Evolutionary conservation across 2,113 vertebrate genomes (phyloP), one percentile per base, ranked within the genome.

Genomic region (Channa maculata): DNA sequence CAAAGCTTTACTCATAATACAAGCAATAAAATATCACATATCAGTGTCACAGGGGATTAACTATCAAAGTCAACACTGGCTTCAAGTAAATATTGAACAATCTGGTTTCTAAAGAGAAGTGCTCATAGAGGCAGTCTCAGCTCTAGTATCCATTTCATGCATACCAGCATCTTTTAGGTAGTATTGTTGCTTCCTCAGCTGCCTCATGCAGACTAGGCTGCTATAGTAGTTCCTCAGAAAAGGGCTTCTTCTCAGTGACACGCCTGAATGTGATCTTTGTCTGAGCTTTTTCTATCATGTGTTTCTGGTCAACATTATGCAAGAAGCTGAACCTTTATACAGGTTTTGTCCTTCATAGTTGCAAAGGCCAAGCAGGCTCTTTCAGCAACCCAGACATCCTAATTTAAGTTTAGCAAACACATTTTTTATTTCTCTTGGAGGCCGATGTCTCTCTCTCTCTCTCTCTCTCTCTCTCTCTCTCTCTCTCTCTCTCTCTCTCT

Each of bases 141-240:
- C 57, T 84, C 46, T 55, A 82, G 58, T 83, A 62, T 74, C 77
- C 14, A 51, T 85, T 86, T 79, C 82, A 64, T 80, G 74, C 77
- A 77, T 83, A 75, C 71, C 82, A 75, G 71, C 75, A 80, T 77
- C 43, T 2, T 78, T 65, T 72, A n/a, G 65, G 65, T 62, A 41
- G 68, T 72, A 75, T 80, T 64, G 65, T 72, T 59, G 39, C 71
- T 77, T 63, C 71, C 57, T 64, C 44, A 58, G 45, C 57, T 67
- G 75, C 83, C 51, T 59, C 65, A 85, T 71, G 71, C 75, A 74
- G 50, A 68, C 51, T 54, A 36, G 70, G 75, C 46, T 39, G 34
- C 44, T 44, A 2, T 14, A 6, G 60, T 52, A 68, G 71, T 53
- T 24, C 1, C 1, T 24, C 24, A 24, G 24, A 24, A 24, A 24